Evolutionary conservation across 2,113 vertebrate genomes (phyloP), one percentile per base, ranked within the genome.

Genomic region (Morone chrysops): DNA sequence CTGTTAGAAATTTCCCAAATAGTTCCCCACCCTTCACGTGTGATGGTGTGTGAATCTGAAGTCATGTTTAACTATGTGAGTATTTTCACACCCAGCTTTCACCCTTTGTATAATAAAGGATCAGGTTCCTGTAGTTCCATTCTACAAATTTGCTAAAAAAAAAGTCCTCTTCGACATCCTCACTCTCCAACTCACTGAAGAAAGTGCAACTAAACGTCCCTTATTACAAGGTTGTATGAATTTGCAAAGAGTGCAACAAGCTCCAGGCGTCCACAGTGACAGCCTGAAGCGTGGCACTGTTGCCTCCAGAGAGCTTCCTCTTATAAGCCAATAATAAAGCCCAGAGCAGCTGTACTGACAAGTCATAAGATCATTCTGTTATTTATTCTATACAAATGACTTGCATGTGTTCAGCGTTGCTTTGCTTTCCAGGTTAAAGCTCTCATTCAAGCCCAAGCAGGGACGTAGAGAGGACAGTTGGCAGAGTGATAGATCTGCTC

Each of bases 361-460:
- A 84, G 89, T 91, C 91, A 90, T 71, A 85, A 90, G 86, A 92
- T 80, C 88, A 83, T 92, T 89, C 91, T 78, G 85, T 92, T 90
- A 90, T 94, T 93, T 91, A 94, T 90, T 91, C 83, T 31, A 79
- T 81, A 92, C 92, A 92, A 91, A 95, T 95, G 40, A 91, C 92
- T 94, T 82, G 79, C 93, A 94, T 86, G 87, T 95, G 94, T 92
- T 90, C 59, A 1, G 59, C 54, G 13, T 81, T 38, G 87, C 81
- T 82, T 89, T 90, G 88, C 84, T 91, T 91, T 87, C 78, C 48
- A 83, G 90, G 92, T 88, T 90, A 84, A 90, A 82, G 68, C 90
- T 76, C 81, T 86, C 76, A 81, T 83, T 70, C 41, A 31, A 80
- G 75, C 84, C 67, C 41, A 31, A 72, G 63, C 77, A 86, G 63